Conservation (phyloP, 2,888 invertebrate species). For the Chaitophorus viminalis region DNA sequence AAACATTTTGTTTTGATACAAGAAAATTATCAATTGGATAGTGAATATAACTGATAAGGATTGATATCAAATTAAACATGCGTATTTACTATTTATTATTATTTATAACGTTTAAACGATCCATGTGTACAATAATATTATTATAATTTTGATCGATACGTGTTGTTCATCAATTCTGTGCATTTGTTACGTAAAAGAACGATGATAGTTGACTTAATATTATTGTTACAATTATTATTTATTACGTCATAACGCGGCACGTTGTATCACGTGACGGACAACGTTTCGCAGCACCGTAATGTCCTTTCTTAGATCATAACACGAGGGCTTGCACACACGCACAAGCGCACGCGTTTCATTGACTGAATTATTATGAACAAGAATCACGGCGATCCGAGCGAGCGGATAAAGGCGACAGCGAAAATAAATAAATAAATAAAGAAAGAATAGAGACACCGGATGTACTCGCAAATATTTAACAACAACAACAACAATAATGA, state of each 20-base stretch:
- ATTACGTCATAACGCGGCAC: not conserved
- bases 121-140: no score
- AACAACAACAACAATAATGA: no score
- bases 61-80: not conserved
- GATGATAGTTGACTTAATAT: not conserved
- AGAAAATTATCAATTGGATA: not conserved
- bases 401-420: no score
- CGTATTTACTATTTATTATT: not conserved
- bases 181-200: no score
- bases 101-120: not conserved
- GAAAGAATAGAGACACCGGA: no score
- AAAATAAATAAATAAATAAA: no score
- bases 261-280: not conserved
- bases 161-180: no score
- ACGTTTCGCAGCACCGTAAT: no score
- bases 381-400: not conserved
- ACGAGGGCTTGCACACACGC: not conserved
- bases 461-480: no score
- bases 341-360: not conserved
- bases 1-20: not conserved
- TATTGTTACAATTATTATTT: not conserved
- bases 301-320: not conserved
- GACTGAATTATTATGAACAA: not conserved
- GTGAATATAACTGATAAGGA: not conserved
- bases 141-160: no score